Evolutionary conservation across 30 jellyfish, hydroid and myxozoan species (phyloP), one percentile per base, ranked within the genome.

Genomic region (Aurelia aurita complex sp. Pacific): DNA sequence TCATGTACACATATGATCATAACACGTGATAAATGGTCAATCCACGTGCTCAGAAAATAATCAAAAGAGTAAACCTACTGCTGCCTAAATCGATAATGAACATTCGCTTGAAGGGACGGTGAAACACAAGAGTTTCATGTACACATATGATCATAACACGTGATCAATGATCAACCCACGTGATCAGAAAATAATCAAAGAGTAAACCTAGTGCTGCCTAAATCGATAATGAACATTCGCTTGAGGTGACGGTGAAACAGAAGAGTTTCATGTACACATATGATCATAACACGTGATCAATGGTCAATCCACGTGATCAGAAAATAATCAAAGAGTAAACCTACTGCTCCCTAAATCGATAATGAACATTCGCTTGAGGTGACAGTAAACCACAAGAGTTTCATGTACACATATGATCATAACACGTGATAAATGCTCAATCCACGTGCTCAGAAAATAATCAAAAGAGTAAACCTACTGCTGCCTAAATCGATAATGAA

Each of bases 301-400:
- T 9, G 8, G 52, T 40, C 52, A 40, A 40, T 0, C 6, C 16
- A 50, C 10, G 53, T 38, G 17, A 17, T 32, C 17, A 61, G 35
- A 60, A 66, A 14, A 51, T 0, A 36, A 35, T n/a, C 69, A 60
- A 60, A 17, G 55, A 16, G 60, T 38, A 38, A 68, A 53, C 98
- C 82, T 80, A 92, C 98, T 92, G 63, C 98, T 92, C 5, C 97
- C 97, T 29, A 92, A 88, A 38, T 92, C 97, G 34, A 92, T 83
- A 2, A 87, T 43, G 64, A 92, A 92, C 97, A 92, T 92, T 76
- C 98, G 64, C 55, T 92, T 71, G 33, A 92, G 91, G 52, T 82
- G 98, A 40, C 95, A 87, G 68, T 92, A 97, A 52, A 88, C 87
- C 1, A 92, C 92, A 35, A 92, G 82, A 7, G 94, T 97, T 1